These are phyloP conservation scores for Macrosteles quadrilineatus DNA, from an alignment of 1,140 invertebrate species.

Conservation along the genomic window DNA sequence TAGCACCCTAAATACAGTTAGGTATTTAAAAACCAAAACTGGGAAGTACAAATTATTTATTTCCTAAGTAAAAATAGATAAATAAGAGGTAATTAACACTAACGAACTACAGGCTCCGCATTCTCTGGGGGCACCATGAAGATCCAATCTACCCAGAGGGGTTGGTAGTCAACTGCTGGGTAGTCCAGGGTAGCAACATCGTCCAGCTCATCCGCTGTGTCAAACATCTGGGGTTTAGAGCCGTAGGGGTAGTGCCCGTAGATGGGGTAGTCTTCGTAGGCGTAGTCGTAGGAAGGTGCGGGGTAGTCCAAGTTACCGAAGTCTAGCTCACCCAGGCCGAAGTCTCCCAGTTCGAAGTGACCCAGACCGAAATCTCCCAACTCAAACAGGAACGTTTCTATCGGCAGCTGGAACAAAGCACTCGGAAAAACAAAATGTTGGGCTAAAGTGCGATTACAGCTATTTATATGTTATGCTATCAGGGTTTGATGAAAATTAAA, in stretches of 20 bases:
- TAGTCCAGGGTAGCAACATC: conserved; percentile 4
- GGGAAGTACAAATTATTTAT: too few relatives aligned
- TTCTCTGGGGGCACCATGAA: conserved; percentile 3
- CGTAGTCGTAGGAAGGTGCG: neutral
- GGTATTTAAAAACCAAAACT: too few relatives aligned
- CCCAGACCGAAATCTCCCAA: conserved; percentile 8
- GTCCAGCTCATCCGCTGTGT: neutral
- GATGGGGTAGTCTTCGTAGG: conserved; percentile 1
- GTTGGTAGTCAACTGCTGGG: neutral
- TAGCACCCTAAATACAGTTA: too few relatives aligned
- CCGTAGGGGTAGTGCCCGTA: neutral
- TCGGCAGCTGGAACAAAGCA: conserved; percentile 2
- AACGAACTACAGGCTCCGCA: neutral
- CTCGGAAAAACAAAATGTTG: too few relatives aligned
- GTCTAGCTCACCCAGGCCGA: neutral
- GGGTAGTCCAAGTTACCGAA: neutral
- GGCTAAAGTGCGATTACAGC: too few relatives aligned
- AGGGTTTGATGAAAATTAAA: too few relatives aligned
- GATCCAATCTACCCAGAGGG: conserved; percentile 7
- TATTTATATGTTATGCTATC: too few relatives aligned
- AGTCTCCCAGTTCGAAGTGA: neutral
- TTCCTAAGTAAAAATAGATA: too few relatives aligned
- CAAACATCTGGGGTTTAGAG: neutral
- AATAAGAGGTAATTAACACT: neutral
- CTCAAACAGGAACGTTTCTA: conserved; percentile 14